Evolutionary conservation across 2,113 vertebrate species (phyloP).

Genomic region (Terrapene triunguis): DNA sequence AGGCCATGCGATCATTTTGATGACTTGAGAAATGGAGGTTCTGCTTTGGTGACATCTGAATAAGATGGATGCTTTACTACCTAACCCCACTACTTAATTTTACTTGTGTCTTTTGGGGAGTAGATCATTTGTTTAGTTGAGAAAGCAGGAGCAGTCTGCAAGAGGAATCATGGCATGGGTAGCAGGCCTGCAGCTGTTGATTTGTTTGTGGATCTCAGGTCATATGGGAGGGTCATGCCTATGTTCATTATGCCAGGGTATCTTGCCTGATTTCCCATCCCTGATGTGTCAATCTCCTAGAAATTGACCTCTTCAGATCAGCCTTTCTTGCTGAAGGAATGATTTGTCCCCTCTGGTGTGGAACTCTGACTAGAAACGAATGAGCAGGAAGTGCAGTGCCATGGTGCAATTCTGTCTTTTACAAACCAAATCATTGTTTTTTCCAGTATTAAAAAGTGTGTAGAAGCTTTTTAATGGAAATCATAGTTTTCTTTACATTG

Average conservation of each 20-base stretch:
- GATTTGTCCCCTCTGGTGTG: fast-evolving
- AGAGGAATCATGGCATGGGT: background rate
- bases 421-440: background rate
- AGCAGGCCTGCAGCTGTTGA: background rate
- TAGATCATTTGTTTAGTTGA: background rate
- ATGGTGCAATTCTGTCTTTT: background rate
- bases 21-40: fast-evolving
- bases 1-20: background rate
- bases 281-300: background rate
- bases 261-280: background rate
- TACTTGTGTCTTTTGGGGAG: background rate
- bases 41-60: background rate
- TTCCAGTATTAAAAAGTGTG: background rate
- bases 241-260: fast-evolving
- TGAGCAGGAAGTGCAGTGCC: background rate
- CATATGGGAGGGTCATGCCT: background rate
- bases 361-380: background rate
- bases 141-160: background rate
- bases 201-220: background rate
- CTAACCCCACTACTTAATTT: background rate
- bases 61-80: background rate
- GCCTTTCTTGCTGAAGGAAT: background rate
- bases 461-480: background rate
- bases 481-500: background rate
- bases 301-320: fast-evolving